phyloP scores from a whole-genome alignment of 2,888 invertebrate genomes.

The Eubasilissa splendida region DNA sequence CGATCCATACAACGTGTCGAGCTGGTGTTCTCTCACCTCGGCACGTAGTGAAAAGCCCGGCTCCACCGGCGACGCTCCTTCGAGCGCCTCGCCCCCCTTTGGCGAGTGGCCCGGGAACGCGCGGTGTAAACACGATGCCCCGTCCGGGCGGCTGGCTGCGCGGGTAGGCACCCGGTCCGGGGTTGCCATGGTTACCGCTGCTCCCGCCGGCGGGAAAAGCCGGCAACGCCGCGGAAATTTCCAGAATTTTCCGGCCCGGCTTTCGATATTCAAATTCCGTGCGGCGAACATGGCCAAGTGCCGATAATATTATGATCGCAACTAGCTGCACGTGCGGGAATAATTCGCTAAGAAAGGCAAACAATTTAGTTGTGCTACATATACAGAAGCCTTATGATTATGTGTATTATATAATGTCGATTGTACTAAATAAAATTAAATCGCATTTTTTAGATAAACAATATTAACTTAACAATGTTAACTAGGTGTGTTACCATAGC shows the following conservation, averaged over 20 bases:
- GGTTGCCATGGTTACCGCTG: constrained; percentile 22
- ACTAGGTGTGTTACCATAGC: too few relatives aligned
- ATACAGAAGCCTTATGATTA: too few relatives aligned
- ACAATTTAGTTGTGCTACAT: too few relatives aligned
- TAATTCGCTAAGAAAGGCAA: too few relatives aligned
- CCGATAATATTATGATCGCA: too few relatives aligned
- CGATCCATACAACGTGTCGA: not conserved
- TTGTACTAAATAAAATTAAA: too few relatives aligned
- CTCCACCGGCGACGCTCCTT: too few relatives aligned
- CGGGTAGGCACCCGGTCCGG: constrained; percentile 16
- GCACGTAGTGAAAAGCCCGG: not conserved
- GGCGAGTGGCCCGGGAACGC: not conserved
- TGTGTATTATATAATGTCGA: too few relatives aligned
- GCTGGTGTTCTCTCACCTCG: not conserved
- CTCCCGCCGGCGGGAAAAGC: constrained; percentile 1
- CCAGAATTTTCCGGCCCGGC: constrained; percentile 9
- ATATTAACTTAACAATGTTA: too few relatives aligned
- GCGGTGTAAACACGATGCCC: not conserved
- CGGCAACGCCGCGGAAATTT: constrained; percentile 23
- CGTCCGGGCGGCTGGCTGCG: not conserved
- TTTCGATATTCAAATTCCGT: not conserved
- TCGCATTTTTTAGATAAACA: too few relatives aligned
- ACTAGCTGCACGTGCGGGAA: too few relatives aligned
- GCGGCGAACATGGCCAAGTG: too few relatives aligned
- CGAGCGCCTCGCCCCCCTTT: not conserved